Evolutionary conservation across 2,797 vertebrate species (phyloP), one percentile per base, ranked within the genome.

Genomic region (Danio aesculapii): DNA sequence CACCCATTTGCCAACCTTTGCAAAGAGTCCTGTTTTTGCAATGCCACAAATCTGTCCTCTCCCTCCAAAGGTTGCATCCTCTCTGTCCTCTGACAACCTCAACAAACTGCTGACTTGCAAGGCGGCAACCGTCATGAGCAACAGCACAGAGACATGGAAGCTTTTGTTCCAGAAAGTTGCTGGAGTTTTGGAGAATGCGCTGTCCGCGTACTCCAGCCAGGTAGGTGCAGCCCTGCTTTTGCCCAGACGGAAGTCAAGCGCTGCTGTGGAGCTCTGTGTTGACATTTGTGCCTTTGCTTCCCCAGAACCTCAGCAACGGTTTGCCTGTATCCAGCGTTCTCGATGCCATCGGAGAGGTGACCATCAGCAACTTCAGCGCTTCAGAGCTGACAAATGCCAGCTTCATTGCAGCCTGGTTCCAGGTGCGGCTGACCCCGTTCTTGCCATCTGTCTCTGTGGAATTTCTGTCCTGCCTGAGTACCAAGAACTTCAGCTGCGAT

Each of bases 401-500:
- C 55, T 84, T 91, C 62, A 66, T 89, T 72, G 41, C 13, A 0
- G 0, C 12, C 8, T 86, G 84, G 86, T 91, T 90, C 83, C 57
- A 80, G 57, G 75, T 13, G 8, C 62, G 52, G 21, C 30, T 89
- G 11, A 71, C 41, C 8, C 87, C 87, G 1, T 89, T 90, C 67
- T 78, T 89, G 74, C 59, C 87, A 72, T 84, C 84, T 41, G 57
- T 85, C 58, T 88, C 86, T 1, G 3, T 5, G 41, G 86, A 87
- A 49, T 88, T 91, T 77, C 85, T 91, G 0, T 85, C 77, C 52
- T 86, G 86, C 66, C 83, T 90, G 0, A 85, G 86, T 81, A 30
- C 82, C 62, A 88, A 81, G 55, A 77, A 85, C 80, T 88, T 90
- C 86, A 90, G 86, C 79, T 90, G 89, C 77, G 8, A 67, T 0